Base-by-base conservation (phyloP, 2,797 vertebrate genomes). In the Propithecus deckenii region DNA sequence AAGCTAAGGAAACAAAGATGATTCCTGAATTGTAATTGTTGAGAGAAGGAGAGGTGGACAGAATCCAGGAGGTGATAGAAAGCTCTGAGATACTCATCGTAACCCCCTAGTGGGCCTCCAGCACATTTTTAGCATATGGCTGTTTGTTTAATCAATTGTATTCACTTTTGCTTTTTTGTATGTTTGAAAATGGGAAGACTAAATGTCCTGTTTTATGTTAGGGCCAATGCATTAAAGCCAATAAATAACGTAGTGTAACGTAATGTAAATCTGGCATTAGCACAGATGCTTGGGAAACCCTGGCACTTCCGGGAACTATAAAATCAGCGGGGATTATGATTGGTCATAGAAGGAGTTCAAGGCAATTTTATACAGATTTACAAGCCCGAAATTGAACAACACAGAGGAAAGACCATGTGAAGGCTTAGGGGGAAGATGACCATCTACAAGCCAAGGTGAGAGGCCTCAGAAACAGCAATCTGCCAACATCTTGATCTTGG, bases 61-160 rank as follows among this genome's bases (percentile, higher is more conserved):
- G 18, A 91, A 52, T 43, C 12, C 71, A 2, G 7, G 12, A 86
- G 4, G 22, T 48, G 14, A 35, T 61, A 10, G 17, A 76, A 43
- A 57, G 20, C 35, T 48, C 57, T 72, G 79, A 90, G 22, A 67
- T 3, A 15, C 7, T 93, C 20, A 13, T 2, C 12, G 35, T 74
- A 52, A 63, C 5, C 0, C 5, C 5, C 15, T 28, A 10, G 2
- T 72, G 41, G 4, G 23, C 0, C 1, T 32, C 1, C 30, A 22
- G 4, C 3, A 41, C 10, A 63, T 86, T 78, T 90, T 83, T 14
- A 83, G 48, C 12, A 63, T 25, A 48, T 35, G 22, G 25, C 41
- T 92, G 0, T 50, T 91, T 87, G 13, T 4, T 52, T 89, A 25
- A 57, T 81, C 12, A 55, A 13, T 48, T 57, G 67, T 13, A 88